Evolutionary conservation across 2,888 invertebrate genomes (phyloP), one percentile per base, ranked within the genome.

Genomic region (Zygaena filipendulae): DNA sequence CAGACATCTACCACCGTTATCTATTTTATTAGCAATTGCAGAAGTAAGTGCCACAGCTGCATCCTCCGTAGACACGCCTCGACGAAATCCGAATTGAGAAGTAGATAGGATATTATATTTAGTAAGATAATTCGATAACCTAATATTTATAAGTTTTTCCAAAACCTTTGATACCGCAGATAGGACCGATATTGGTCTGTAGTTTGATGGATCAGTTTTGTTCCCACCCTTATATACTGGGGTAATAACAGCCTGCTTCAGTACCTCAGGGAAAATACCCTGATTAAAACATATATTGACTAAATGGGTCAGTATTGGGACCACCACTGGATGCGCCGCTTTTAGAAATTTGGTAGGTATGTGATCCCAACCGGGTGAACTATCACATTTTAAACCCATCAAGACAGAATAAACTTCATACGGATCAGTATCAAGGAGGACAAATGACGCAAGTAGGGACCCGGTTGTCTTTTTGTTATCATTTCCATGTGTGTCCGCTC

Each of bases 111-210:
- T 25, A 6, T 32, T 22, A 13, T 13, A 27, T 12, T 25, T 28
- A n/a, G 21, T 21, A 1, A 32, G 13, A 10, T 26, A 33, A 5
- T 20, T 18, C n/a, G 13, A 21, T 2, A 32, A 9, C 7, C 28
- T 3, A 7, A 1, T 11, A n/a, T 32, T 27, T 9, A 32, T 26
- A 23, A 20, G n/a, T 27, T 23, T 26, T 13, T 21, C 28, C 9
- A 25, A 18, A 18, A 25, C 13, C 19, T 28, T 29, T 2, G 29
- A 25, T 2, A 27, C 12, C 3, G 27, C 21, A 3, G 27, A n/a
- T 2, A 22, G 18, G 11, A 27, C 27, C 3, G 32, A 32, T 2
- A 25, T 32, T 3, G 32, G 32, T 18, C 32, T 27, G 14, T 32
- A 32, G 10, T 28, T 27, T 2, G 8, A 21, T 2, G 26, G 3